Percentiles rank a stretch among this genome's conserved stretches.
phyloP scores from a whole-genome alignment of 1,140 invertebrate genomes.

The Bombus huntii region DNA sequence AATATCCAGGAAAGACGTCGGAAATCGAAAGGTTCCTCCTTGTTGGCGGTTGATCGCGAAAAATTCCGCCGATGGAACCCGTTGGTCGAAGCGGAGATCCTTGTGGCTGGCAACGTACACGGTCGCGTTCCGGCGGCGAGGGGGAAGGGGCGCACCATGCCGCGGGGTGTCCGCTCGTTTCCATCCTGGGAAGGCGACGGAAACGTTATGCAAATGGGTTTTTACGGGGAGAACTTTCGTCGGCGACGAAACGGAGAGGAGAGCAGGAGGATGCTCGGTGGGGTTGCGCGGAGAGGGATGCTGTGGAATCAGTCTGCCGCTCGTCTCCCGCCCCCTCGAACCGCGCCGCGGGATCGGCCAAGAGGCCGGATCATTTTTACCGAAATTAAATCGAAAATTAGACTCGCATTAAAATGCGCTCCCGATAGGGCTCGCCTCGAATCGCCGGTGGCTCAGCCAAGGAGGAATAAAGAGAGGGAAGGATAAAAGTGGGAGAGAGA shows the following conservation, averaged over 20 bases:
- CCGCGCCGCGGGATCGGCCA: conserved; percentile 60
- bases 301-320: conserved; percentile 49
- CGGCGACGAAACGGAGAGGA: conserved; percentile 56
- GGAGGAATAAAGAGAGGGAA: conserved; percentile 20
- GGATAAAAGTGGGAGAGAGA: not conserved
- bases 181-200: conserved; percentile 73
- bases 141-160: conserved; percentile 28
- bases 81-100: conserved; percentile 29
- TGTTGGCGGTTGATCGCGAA: not conserved
- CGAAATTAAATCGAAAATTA: conserved; percentile 82
- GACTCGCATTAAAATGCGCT: conserved; percentile 79
- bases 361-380: conserved; percentile 77
- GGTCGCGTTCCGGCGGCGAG: not conserved
- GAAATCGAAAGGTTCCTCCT: not conserved
- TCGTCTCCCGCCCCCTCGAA: conserved; percentile 38
- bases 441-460: conserved; percentile 71
- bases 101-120: conserved; percentile 22
- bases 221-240: conserved; percentile 74
- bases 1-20: not conserved
- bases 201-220: conserved; percentile 77
- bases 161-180: conserved; percentile 71
- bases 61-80: not conserved
- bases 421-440: conserved; percentile 70
- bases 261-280: conserved; percentile 25
- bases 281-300: conserved; percentile 33